Conservation (phyloP, 2,797 vertebrate species). For the Brotula barbata region DNA sequence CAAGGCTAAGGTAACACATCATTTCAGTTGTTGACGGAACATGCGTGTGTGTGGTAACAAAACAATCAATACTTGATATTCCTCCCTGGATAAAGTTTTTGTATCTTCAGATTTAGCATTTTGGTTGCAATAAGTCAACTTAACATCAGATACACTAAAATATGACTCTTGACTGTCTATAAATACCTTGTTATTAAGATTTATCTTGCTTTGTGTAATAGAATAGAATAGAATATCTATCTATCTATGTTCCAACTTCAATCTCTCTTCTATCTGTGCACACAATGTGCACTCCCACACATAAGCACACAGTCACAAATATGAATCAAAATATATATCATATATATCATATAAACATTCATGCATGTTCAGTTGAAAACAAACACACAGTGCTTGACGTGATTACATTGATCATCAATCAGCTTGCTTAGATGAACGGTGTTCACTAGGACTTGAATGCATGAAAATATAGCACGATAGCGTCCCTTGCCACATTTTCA, state of each 20-base stretch:
- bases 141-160: no score
- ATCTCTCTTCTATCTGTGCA: neutral
- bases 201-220: no score
- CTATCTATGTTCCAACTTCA: constrained; percentile 2
- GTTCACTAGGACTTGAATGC: constrained; percentile 46
- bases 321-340: constrained; percentile 2
- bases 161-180: no score
- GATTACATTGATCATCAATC: constrained; percentile 39
- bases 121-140: neutral
- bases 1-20: neutral
- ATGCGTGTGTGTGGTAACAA: neutral
- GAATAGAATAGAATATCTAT: no score
- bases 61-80: neutral
- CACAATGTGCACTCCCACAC: constrained; percentile 4
- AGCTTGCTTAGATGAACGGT: constrained; percentile 43
- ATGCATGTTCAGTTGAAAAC: constrained; percentile 8
- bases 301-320: constrained; percentile 2
- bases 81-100: neutral
- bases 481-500: constrained; percentile 32
- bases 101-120: constrained; percentile 16
- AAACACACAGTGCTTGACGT: neutral
- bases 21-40: neutral
- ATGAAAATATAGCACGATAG: constrained; percentile 37
- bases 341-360: no score
- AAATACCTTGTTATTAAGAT: no score